phyloP scores from a whole-genome alignment of 2,113 vertebrate genomes.

The Hydropotes inermis region DNA sequence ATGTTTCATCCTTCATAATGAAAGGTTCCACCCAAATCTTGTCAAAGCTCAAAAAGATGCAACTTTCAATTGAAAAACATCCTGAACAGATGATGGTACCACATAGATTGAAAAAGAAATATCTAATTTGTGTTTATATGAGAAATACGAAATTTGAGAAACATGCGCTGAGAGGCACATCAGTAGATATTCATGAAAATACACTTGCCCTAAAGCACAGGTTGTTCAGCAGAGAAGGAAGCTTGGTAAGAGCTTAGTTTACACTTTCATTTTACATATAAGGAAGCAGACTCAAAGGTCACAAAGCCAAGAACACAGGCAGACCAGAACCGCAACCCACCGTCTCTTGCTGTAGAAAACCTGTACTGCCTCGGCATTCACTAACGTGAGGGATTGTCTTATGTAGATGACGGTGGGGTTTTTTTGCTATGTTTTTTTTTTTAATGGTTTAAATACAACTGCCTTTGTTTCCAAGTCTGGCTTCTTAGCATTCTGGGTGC shows the following conservation, averaged over 20 bases:
- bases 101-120: background rate
- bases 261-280: slow-evolving; percentile 45
- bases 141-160: background rate
- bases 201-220: background rate
- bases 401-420: background rate
- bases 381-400: background rate
- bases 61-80: background rate
- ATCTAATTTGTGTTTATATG: background rate
- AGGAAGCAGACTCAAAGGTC: slow-evolving; percentile 50
- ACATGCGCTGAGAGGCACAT: background rate
- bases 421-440: background rate
- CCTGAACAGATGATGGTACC: background rate
- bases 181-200: background rate
- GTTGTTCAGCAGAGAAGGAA: background rate
- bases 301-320: background rate
- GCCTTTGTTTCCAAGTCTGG: background rate
- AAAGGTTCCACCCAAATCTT: slow-evolving; percentile 12
- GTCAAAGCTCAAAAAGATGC: background rate
- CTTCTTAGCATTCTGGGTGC: background rate
- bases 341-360: background rate
- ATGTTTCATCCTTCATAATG: background rate
- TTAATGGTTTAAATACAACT: background rate
- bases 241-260: background rate
- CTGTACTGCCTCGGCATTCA: background rate
- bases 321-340: background rate